Evolutionary conservation across 1,140 invertebrate genomes (phyloP).

Genomic region (Alviniconcha marisindica): DNA sequence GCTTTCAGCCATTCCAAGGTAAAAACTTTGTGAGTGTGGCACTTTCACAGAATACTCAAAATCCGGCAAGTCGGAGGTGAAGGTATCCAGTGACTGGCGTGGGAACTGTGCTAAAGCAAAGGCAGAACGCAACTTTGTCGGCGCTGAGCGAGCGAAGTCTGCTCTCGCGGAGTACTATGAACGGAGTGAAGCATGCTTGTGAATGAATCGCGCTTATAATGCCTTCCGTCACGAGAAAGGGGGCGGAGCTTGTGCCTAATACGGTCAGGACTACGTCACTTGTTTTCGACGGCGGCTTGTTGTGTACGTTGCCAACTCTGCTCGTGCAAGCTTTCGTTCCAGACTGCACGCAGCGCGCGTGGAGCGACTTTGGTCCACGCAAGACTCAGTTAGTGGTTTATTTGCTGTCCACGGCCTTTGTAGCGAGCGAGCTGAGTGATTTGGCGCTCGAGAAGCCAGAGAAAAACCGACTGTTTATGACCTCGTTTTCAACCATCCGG

Average conservation of each 20-base stretch:
- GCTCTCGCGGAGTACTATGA: too few relatives aligned
- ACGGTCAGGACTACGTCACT: conserved; percentile 33
- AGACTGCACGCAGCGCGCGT: not conserved
- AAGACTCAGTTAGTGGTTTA: too few relatives aligned
- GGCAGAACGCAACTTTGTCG: not conserved
- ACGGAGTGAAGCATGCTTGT: not conserved
- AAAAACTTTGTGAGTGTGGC: too few relatives aligned
- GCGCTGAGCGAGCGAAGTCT: too few relatives aligned
- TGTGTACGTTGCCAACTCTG: not conserved
- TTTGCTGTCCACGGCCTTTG: not conserved
- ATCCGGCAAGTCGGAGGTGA: not conserved
- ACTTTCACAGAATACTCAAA: not conserved
- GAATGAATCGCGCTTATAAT: conserved; percentile 6
- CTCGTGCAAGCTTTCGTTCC: not conserved
- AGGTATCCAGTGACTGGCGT: not conserved
- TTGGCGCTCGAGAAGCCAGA: not conserved
- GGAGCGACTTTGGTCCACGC: not conserved
- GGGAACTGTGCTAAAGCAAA: not conserved
- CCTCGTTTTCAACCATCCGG: not conserved
- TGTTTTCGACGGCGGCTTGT: conserved; percentile 9
- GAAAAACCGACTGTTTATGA: not conserved
- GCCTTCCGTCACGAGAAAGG: conserved; percentile 20
- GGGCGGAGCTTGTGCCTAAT: conserved; percentile 22
- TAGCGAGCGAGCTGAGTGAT: not conserved
- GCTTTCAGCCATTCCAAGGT: conserved; percentile 59